A percentile compares a stretch with the other conserved stretches of the same genome.
These are phyloP conservation scores for Esox lucius DNA, from an alignment of 2,797 vertebrate species.

Conservation along the genomic window DNA sequence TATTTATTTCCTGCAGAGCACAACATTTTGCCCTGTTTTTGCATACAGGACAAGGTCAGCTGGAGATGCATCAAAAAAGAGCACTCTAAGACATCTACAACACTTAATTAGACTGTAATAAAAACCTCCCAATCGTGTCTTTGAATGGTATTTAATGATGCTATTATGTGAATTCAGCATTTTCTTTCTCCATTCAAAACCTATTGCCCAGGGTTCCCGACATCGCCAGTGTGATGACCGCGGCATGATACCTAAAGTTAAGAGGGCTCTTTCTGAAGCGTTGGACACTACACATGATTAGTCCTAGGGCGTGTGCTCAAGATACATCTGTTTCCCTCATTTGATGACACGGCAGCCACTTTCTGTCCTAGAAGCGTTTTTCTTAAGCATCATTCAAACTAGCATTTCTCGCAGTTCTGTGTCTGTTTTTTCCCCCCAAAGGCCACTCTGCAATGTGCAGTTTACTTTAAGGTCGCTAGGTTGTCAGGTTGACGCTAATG, in stretches of 20 bases:
- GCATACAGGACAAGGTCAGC: not conserved
- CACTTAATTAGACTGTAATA: too few species aligned
- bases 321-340: not conserved
- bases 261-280: not conserved
- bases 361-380: not conserved
- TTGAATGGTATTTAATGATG: not conserved
- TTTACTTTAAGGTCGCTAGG: slow-evolving; percentile 59
- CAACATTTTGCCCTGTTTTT: not conserved
- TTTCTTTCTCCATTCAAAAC: not conserved
- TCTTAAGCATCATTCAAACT: not conserved
- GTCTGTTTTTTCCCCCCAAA: slow-evolving; percentile 34
- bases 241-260: not conserved
- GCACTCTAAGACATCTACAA: too few species aligned
- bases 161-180: not conserved
- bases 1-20: not conserved
- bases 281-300: not conserved
- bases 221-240: not conserved
- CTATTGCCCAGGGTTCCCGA: not conserved
- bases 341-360: not conserved
- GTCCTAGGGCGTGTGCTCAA: not conserved
- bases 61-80: too few species aligned
- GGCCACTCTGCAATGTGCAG: slow-evolving; percentile 57
- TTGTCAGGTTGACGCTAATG: slow-evolving; percentile 48
- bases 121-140: not conserved
- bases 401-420: slow-evolving; percentile 43